These are phyloP conservation scores for Perca schrenkii DNA, from an alignment of 2,113 vertebrate species.

Conservation along the genomic window DNA sequence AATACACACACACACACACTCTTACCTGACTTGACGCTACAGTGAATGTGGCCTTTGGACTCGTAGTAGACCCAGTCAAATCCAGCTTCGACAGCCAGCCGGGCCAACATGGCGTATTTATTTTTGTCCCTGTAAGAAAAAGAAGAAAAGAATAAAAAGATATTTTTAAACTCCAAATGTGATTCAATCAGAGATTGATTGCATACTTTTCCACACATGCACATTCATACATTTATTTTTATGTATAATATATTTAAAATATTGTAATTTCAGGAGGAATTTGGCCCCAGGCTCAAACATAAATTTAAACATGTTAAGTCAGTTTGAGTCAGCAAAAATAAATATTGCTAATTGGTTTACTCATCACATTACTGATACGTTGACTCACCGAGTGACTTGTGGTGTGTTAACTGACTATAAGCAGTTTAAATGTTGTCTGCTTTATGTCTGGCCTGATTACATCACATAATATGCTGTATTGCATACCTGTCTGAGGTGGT, in stretches of 20 bases:
- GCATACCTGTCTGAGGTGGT: conserved; percentile 89
- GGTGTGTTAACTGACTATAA: neutral
- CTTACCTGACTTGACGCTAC: conserved; percentile 97
- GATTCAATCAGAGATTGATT: neutral
- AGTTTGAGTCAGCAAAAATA: neutral
- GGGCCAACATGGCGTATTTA: conserved; percentile 94
- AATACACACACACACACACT: neutral
- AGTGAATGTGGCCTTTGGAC: conserved; percentile 94
- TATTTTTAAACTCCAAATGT: neutral
- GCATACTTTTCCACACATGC: neutral
- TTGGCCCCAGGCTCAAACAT: neutral
- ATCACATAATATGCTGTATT: neutral
- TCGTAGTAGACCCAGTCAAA: conserved; percentile 97
- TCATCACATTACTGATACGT: conserved; percentile 23
- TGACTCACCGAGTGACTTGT: conserved; percentile 6
- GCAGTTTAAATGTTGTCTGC: neutral
- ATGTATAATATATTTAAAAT: neutral
- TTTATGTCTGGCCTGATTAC: neutral
- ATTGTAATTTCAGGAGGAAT: neutral
- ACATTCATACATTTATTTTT: neutral
- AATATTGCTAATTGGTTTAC: neutral
- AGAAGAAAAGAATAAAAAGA: neutral
- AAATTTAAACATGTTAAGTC: neutral
- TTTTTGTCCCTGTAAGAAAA: conserved; percentile 86
- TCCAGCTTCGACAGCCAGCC: conserved; percentile 93